Evolutionary conservation across 2,113 vertebrate genomes (phyloP).

Genomic region (Caranx ignobilis): DNA sequence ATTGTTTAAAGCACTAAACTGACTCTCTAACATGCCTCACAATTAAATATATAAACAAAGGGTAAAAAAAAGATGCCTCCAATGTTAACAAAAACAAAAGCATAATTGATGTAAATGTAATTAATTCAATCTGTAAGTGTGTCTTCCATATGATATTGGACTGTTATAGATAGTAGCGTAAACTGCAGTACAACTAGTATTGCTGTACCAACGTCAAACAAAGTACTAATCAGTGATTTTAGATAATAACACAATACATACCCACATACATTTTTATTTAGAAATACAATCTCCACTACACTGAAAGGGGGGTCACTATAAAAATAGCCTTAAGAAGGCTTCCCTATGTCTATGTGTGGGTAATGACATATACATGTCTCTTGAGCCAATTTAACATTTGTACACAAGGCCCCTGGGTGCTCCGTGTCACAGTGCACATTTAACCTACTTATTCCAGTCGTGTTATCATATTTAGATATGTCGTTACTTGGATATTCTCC

Average conservation of each 20-base stretch:
- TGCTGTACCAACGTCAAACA: too few species aligned
- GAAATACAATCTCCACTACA: too few species aligned
- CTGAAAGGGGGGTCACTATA: not conserved
- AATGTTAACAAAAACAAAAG: not conserved
- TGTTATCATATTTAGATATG: not conserved
- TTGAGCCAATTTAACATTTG: not conserved
- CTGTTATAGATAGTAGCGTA: not conserved
- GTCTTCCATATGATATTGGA: not conserved
- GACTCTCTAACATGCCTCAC: not conserved
- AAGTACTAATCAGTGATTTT: not conserved
- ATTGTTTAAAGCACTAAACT: not conserved
- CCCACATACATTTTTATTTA: not conserved
- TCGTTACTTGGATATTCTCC: not conserved
- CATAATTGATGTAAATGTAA: not conserved
- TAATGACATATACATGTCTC: not conserved
- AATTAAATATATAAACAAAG: not conserved
- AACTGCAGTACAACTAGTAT: not conserved
- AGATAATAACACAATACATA: not conserved
- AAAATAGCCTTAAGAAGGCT: not conserved
- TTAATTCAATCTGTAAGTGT: not conserved
- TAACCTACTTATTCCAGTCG: not conserved
- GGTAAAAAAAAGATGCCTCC: not conserved
- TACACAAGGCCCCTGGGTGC: not conserved
- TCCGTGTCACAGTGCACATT: not conserved
- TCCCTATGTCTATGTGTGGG: too few species aligned